These are phyloP conservation scores for Pygmarrhopalites habei DNA, from an alignment of 1,140 invertebrate species.

Conservation along the genomic window DNA sequence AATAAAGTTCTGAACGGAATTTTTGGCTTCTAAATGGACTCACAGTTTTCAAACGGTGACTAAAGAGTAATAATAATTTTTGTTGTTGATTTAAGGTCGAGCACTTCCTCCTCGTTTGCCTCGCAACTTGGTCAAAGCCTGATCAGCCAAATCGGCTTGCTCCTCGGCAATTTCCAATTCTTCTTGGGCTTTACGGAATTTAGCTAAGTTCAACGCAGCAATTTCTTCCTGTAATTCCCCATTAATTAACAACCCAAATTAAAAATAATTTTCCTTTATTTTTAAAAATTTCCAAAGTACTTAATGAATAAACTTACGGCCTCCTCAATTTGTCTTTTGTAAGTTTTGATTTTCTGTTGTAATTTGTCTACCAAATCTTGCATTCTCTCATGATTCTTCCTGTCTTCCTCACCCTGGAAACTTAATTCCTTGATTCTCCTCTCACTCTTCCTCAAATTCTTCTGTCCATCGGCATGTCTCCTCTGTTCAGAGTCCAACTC, in stretches of 20 bases:
- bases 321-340: constrained; percentile 99
- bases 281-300: background rate
- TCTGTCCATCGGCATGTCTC: constrained; percentile 92
- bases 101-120: constrained; percentile 81
- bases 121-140: constrained; percentile 94
- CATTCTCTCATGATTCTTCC: constrained; percentile 96
- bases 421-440: constrained; percentile 90
- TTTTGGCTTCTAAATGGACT: no score
- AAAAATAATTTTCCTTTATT: background rate
- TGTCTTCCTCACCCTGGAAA: constrained; percentile 94
- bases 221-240: constrained; percentile 78
- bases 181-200: constrained; percentile 98
- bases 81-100: no score
- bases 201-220: constrained; percentile 94
- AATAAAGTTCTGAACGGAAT: no score
- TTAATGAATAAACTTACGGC: constrained; percentile 57
- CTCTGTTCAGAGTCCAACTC: constrained; percentile 97
- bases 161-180: constrained; percentile 98
- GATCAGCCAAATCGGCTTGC: no score
- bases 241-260: background rate
- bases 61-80: no score
- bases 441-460: constrained; percentile 91
- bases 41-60: no score
- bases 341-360: constrained; percentile 98
- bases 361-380: constrained; percentile 98